Percentiles rank a stretch among this genome's conserved stretches.
These are phyloP conservation scores for Tor tambroides DNA, from an alignment of 2,113 vertebrate species.

Conservation along the genomic window DNA sequence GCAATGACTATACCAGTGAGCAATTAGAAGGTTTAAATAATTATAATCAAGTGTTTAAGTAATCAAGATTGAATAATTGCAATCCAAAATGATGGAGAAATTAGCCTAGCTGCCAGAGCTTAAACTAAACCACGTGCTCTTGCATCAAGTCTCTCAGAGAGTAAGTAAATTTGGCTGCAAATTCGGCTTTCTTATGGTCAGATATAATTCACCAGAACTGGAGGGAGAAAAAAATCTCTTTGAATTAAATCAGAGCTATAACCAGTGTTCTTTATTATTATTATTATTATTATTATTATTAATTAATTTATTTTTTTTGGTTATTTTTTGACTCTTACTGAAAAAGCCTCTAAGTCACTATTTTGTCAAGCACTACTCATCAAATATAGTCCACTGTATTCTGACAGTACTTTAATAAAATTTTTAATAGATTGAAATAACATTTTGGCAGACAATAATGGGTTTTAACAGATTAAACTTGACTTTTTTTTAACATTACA, in stretches of 20 bases:
- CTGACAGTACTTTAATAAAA: too few species aligned
- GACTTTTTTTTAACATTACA: not conserved
- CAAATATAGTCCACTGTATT: not conserved
- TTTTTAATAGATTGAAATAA: not conserved
- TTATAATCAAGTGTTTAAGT: slow-evolving; percentile 75
- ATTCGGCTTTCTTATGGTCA: not conserved
- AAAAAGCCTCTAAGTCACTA: not conserved
- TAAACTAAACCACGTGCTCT: not conserved
- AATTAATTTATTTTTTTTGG: not conserved
- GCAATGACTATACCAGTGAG: slow-evolving; percentile 57
- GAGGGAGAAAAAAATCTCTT: not conserved
- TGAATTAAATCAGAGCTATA: not conserved
- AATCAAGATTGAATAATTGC: slow-evolving; percentile 72
- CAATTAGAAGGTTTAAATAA: slow-evolving; percentile 77
- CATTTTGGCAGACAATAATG: not conserved
- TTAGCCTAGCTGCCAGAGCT: slow-evolving; percentile 55
- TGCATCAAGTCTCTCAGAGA: not conserved
- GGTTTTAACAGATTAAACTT: not conserved
- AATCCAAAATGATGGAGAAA: slow-evolving; percentile 63
- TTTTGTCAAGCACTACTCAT: not conserved
- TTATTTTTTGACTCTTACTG: not conserved
- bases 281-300: too few species aligned
- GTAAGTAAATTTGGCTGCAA: not conserved
- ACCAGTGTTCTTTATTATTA: not conserved
- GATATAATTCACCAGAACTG: not conserved